A percentile compares a stretch with the other conserved stretches of the same genome.
phyloP scores from a whole-genome alignment of 2,888 invertebrate genomes.

The Nomada ferruginata region DNA sequence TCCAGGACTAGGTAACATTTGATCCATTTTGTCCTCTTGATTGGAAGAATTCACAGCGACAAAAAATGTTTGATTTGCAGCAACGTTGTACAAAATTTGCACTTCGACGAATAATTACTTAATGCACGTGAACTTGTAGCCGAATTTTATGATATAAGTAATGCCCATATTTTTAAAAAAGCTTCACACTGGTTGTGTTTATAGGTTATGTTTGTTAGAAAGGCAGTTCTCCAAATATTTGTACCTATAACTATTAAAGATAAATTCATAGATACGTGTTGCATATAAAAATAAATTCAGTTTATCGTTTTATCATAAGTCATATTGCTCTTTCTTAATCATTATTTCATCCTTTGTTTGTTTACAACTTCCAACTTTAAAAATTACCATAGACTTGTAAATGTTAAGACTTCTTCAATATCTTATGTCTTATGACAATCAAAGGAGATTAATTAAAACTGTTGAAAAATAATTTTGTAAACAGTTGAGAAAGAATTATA shows the following conservation, averaged over 20 bases:
- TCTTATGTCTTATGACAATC: background rate
- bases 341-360: slow-evolving; percentile 38
- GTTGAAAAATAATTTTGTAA: background rate
- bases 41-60: background rate
- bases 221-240: background rate
- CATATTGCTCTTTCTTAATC: slow-evolving; percentile 8
- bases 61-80: slow-evolving; percentile 8
- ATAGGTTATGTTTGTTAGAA: slow-evolving; percentile 33
- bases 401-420: background rate
- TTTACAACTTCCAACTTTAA: slow-evolving; percentile 42
- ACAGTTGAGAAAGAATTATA: background rate
- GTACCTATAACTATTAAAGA: background rate
- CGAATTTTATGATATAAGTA: background rate
- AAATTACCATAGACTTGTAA: slow-evolving; percentile 38
- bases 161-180: slow-evolving; percentile 30
- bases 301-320: background rate
- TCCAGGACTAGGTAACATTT: slow-evolving; percentile 95
- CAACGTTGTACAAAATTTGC: background rate
- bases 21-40: slow-evolving; percentile 89
- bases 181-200: slow-evolving; percentile 3
- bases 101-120: background rate
- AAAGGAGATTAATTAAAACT: background rate
- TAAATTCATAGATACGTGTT: background rate
- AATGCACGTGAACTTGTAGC: background rate
- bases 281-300: background rate